Base-by-base conservation (phyloP, 2,888 invertebrate genomes). In the Agrotis exclamationis region DNA sequence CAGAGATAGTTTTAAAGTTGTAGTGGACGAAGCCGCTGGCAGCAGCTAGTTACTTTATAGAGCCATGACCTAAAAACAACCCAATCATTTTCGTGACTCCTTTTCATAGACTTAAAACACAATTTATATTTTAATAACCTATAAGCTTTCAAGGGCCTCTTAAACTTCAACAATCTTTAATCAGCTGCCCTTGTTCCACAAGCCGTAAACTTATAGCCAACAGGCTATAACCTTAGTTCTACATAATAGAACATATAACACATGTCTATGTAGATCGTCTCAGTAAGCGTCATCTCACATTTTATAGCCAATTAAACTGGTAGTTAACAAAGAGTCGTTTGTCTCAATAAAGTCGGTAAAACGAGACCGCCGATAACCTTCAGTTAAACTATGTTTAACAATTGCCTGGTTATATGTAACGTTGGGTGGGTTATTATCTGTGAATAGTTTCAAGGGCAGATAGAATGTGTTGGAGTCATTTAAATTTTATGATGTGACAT, bases 311-410 rank as follows among this genome's bases (percentile, higher is more conserved):
- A 93, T 93, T 93, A 93, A 88, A 89, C 78, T 83, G 85, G 85
- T 88, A 87, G 90, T 91, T 92, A 89, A 89, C 88, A 84, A 86
- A 88, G 87, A 84, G 86, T 86, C 85, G 88, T 93, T 91, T 90
- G 89, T 93, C 93, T 92, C 91, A 91, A 93, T 93, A 92, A 93
- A 91, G 83, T 82, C 83, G 78, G 85, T 89, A 89, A 90, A 90
- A 88, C 86, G 90, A 90, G 86, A 84, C 79, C 73, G 70, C 77
- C 74, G 83, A 85, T 85, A 88, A 89, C 88, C 89, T 85, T 74
- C 80, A 82, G 86, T 85, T 88, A 86, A 88, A 83, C 85, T 81
- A 84, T 85, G 85, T 81, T 83, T 85, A 83, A 85, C 85, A 84
- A 86, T 81, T 68, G 70, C 78, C 60, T 63, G 69, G 76, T 76